These are phyloP conservation scores for Chlorops oryzae DNA, from an alignment of 1,140 invertebrate species.

Conservation along the genomic window DNA sequence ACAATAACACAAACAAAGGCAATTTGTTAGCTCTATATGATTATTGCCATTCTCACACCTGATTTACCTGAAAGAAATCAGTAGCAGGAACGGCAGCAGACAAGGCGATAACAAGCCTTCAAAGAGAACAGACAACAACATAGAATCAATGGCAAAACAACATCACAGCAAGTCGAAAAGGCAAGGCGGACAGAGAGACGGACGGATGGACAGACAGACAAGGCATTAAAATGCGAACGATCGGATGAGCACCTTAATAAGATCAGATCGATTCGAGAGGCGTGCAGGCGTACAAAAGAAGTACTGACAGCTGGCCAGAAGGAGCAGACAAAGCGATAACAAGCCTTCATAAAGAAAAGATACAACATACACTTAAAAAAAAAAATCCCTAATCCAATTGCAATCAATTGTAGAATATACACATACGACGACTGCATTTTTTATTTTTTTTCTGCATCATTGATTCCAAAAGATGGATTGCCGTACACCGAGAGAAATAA, in stretches of 20 bases:
- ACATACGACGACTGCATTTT: no score
- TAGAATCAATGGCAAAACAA: neutral
- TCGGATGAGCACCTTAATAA: no score
- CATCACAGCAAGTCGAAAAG: neutral
- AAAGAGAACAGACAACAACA: conserved; percentile 3
- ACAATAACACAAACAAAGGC: conserved; percentile 25
- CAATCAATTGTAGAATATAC: no score
- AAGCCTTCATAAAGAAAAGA: neutral
- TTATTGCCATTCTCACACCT: conserved; percentile 47
- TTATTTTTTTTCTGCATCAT: no score
- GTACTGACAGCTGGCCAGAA: neutral
- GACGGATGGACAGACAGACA: neutral
- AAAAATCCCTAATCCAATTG: no score
- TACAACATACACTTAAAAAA: neutral
- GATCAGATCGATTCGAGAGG: neutral
- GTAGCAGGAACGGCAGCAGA: neutral
- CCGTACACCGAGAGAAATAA: no score
- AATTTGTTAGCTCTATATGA: conserved; percentile 47
- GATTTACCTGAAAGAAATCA: conserved; percentile 20
- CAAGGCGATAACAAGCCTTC: neutral
- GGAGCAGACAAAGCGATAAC: neutral
- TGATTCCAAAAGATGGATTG: no score
- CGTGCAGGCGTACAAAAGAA: neutral
- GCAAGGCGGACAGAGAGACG: neutral
- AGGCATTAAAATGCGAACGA: no score